These are phyloP conservation scores for Calyptomena viridis DNA, from an alignment of 2,113 vertebrate species.

Conservation along the genomic window DNA sequence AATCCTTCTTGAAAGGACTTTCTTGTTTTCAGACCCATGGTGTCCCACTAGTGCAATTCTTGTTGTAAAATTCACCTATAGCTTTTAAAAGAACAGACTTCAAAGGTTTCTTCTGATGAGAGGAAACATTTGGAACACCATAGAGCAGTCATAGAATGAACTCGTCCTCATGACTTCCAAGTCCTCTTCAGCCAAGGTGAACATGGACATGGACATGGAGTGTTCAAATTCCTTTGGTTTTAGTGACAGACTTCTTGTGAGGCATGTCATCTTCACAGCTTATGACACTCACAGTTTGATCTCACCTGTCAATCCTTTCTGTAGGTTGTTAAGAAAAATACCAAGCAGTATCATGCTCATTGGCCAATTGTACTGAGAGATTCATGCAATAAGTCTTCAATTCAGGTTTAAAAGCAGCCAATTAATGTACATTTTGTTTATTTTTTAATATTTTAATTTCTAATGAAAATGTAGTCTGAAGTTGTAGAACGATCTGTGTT, in stretches of 20 bases:
- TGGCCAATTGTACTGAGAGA: neutral
- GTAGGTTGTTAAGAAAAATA: neutral
- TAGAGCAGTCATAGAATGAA: neutral
- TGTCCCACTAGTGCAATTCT: neutral
- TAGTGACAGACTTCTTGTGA: neutral
- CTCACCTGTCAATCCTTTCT: neutral
- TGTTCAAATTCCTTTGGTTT: neutral
- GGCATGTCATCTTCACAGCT: neutral
- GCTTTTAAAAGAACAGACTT: neutral
- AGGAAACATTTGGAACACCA: neutral
- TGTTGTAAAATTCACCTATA: neutral
- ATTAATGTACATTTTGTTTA: neutral
- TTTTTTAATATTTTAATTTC: neutral
- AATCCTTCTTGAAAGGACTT: neutral
- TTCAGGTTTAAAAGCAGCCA: neutral
- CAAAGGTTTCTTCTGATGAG: neutral
- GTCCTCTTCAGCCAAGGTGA: neutral
- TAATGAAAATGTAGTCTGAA: neutral
- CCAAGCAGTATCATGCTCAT: neutral
- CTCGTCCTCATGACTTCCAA: neutral
- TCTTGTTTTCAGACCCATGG: neutral
- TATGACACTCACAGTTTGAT: neutral
- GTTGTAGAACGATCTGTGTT: neutral
- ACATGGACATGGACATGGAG: rapidly evolving
- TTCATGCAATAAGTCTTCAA: rapidly evolving